phyloP scores from a whole-genome alignment of 2,888 invertebrate genomes.

The Oxycera nigricornis region DNA sequence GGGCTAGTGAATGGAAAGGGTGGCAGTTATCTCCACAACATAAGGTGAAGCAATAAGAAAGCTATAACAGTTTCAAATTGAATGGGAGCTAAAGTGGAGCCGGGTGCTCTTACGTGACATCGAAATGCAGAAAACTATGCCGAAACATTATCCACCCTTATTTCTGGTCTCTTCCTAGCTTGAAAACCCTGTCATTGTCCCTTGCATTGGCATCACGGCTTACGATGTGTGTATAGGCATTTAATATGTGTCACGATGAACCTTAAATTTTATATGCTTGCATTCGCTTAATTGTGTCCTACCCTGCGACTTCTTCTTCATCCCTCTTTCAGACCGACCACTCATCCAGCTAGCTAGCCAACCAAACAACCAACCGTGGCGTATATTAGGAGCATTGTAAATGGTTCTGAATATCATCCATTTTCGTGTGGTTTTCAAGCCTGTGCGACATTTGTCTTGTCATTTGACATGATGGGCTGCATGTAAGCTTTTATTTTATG shows the following conservation, averaged over 20 bases:
- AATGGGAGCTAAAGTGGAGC: not conserved
- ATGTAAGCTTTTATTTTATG: constrained; percentile 9
- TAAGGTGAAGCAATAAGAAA: not conserved
- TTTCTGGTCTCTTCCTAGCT: not conserved
- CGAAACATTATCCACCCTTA: not conserved
- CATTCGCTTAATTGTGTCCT: constrained; percentile 10
- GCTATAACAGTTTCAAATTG: not conserved
- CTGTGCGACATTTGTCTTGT: constrained; percentile 35
- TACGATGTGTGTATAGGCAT: not conserved
- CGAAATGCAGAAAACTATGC: not conserved
- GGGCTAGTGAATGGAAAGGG: not conserved
- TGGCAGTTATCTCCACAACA: not conserved
- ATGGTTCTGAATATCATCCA: constrained; percentile 33
- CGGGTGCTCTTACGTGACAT: not conserved
- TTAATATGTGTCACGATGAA: constrained; percentile 15
- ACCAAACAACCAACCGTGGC: not conserved
- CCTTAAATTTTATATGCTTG: constrained; percentile 18
- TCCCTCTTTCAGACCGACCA: not conserved
- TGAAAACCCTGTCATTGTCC: not conserved
- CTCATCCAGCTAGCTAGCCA: not conserved
- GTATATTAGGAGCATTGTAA: constrained; percentile 17
- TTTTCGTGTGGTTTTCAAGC: constrained; percentile 32
- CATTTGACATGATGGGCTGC: constrained; percentile 33
- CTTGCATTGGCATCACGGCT: not conserved
- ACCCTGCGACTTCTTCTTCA: not conserved